Percentiles rank a stretch among this genome's conserved stretches.
Conservation (phyloP, 2,888 invertebrate genomes). For the Koerneria pararmatus region DNA sequence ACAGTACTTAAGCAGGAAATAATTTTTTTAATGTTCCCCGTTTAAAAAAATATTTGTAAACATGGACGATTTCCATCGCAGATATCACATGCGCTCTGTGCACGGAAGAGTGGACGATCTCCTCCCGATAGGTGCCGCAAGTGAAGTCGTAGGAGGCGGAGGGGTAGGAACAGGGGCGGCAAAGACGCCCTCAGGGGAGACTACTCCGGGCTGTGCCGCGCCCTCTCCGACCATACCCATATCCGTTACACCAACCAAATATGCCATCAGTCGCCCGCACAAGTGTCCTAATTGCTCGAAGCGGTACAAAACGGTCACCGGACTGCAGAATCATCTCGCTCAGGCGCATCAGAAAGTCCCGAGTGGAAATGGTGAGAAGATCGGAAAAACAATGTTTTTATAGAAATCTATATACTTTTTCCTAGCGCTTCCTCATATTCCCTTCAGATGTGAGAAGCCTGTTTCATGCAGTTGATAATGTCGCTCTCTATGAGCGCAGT, state of each 20-base stretch:
- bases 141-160: background rate
- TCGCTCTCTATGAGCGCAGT: no score
- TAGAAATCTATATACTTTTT: no score
- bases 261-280: slow-evolving; percentile 20
- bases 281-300: slow-evolving; percentile 19
- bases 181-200: no score
- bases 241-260: slow-evolving; percentile 17
- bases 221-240: background rate
- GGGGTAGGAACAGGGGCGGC: background rate
- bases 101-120: slow-evolving; percentile 8
- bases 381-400: no score
- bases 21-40: no score
- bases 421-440: no score
- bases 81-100: slow-evolving; percentile 17
- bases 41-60: no score
- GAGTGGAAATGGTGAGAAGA: background rate
- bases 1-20: no score
- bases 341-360: slow-evolving; percentile 10
- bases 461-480: no score
- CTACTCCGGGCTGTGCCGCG: background rate
- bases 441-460: no score
- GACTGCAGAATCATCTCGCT: slow-evolving; percentile 18
- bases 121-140: background rate
- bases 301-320: slow-evolving; percentile 19
- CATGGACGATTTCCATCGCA: no score